Base-by-base conservation (phyloP, 2,113 vertebrate species). In the Prochilodus magdalenae region DNA sequence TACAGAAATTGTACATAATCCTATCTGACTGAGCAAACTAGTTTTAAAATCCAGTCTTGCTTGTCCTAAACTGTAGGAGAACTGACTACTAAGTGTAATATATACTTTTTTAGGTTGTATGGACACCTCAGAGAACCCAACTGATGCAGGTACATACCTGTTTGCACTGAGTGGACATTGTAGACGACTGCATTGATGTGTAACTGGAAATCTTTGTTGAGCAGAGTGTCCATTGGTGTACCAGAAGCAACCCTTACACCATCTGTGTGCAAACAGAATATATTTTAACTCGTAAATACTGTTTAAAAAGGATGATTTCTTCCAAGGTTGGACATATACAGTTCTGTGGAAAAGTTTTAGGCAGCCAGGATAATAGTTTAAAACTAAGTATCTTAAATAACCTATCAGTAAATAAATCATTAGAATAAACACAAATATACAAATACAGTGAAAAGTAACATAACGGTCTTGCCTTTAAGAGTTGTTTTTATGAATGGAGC, bases 131-230 rank as follows among this genome's bases (percentile, higher is more conserved):
- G 53, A 55, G 16, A 22, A 20, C 18, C 53, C 20, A 36, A 53
- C 33, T 1, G 18, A 0, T 60, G 49, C 11, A 20, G n/a, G 16
- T 5, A n/a, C 49, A 85, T 95, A 98, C 97, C 96, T 90, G 85
- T 92, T 14, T 89, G 85, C 27, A 95, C 94, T 49, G 94, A 74
- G 36, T 75, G 85, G 30, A 98, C 92, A 0, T 85, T 87, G 77
- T 97, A 95, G 0, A 90, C 89, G 5, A 72, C 62, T 27, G 91
- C 69, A 77, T 98, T 98, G 86, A 98, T 92, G 84, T 94, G 76
- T 57, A 99, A 94, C 80, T 95, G 93, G 71, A 99, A 98, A 88
- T 96, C 94, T 81, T 93, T 95, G 86, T 88, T 94, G 84, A 99
- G 44, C 84, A 99, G 90, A 80, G 93, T 15, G 40, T 95, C 93